Base-by-base conservation (phyloP, 1,140 invertebrate species). In the Tigriopus japonicus region DNA sequence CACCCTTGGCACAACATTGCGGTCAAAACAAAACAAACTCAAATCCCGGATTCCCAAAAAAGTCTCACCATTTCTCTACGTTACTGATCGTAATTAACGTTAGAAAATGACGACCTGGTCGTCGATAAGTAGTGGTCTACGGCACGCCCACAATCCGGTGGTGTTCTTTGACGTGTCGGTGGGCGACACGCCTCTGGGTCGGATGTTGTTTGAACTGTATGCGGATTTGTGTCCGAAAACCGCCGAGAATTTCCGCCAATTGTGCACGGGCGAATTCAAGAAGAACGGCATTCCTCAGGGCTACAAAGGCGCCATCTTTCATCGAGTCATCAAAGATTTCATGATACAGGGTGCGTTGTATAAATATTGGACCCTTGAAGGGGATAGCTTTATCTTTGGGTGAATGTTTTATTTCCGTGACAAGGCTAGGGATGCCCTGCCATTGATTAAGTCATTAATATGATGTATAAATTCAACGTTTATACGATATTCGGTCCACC, bases 241-340 rank as follows among this genome's bases (percentile, higher is more conserved):
- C 7, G 91, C 88, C 66, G 96, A 99, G 77, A 98, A 99, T 74
- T 98, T 99, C 68, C 81, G 95, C 64, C 88, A 97, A 70, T 86
- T 99, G 69, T 99, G 96, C 71, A 98, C 95, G 0, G 96, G 96
- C 23, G 95, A 99, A 75, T 77, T 76, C 64, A 77, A 76, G 65
- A 76, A 74, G 66, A 94, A 98, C 69, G 87, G 87, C 21, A 88
- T 98, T n/a, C 91, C 93, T 0, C 78, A 94, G 24, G 92, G 94
- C 28, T 99, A 87, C 69, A 98, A 98, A 75, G 88, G 89, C 64
- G 86, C 85, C 35, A 84, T 84, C 69, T 99, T 99, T 74, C 96
- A 99, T 72, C 77, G 95, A 72, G 92, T 99, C 43, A 98, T 98
- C 56, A 98, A 98, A 75, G 93, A 81, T 68, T 81, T 82, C 66